Evolutionary conservation across 2,113 vertebrate species (phyloP).

Genomic region (Trochalopteron elliotii): DNA sequence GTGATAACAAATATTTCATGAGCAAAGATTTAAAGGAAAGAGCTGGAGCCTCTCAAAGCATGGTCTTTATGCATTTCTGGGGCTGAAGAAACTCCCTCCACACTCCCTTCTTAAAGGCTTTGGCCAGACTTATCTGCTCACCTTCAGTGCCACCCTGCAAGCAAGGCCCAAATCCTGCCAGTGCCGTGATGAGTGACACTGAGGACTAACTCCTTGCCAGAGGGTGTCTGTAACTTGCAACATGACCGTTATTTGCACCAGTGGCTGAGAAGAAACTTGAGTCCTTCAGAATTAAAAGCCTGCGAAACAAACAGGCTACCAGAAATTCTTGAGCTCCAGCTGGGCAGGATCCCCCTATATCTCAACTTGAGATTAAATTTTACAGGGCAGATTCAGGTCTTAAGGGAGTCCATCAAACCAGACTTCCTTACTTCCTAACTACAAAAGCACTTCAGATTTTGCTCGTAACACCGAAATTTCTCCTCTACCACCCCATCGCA

Average conservation of each 20-base stretch:
- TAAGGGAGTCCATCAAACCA: not conserved
- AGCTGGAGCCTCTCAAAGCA: not conserved
- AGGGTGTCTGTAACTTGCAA: not conserved
- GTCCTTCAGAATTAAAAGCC: not conserved
- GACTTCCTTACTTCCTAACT: not conserved
- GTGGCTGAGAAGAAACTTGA: not conserved
- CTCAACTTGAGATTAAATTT: not conserved
- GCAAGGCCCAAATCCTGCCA: not conserved
- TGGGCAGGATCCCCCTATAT: not conserved
- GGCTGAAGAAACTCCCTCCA: not conserved
- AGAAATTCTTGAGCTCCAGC: rapidly evolving
- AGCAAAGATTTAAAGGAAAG: not conserved
- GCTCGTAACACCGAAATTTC: not conserved
- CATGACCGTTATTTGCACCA: not conserved
- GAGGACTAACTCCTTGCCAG: not conserved
- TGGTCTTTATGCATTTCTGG: not conserved
- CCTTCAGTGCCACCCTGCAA: not conserved
- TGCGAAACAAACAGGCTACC: not conserved
- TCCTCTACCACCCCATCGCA: not conserved
- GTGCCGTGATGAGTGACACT: not conserved
- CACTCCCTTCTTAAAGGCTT: not conserved
- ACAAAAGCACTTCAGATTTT: not conserved
- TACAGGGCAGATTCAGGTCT: not conserved
- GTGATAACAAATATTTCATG: not conserved
- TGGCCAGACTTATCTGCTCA: not conserved